phyloP scores from a whole-genome alignment of 2,888 invertebrate species.

The Acrocera orbiculus region DNA sequence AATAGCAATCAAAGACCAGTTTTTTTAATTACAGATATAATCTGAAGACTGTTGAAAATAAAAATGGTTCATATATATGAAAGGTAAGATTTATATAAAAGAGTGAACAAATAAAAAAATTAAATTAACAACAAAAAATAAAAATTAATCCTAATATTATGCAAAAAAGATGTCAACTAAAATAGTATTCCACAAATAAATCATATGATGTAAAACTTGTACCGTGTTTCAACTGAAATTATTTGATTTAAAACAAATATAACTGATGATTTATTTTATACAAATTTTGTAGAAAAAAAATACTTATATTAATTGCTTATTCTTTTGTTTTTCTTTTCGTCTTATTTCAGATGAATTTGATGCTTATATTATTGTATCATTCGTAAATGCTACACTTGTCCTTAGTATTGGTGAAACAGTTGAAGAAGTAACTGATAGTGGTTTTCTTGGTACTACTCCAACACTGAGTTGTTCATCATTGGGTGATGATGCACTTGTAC shows the following conservation, averaged over 20 bases:
- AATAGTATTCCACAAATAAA: too few species aligned
- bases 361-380: constrained; percentile 99
- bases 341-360: constrained; percentile 89
- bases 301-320: background rate
- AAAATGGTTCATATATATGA: background rate
- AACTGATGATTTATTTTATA: constrained; percentile 8
- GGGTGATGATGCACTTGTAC: constrained; percentile 94
- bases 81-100: background rate
- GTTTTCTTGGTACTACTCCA: constrained; percentile 95
- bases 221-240: constrained; percentile 46
- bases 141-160: background rate
- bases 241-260: constrained; percentile 33
- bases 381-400: constrained; percentile 93
- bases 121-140: constrained; percentile 1
- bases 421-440: constrained; percentile 99
- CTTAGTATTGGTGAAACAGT: constrained; percentile 99
- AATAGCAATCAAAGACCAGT: constrained; percentile 82
- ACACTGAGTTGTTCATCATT: constrained; percentile 96
- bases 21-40: constrained; percentile 63
- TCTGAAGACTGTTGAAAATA: constrained; percentile 15
- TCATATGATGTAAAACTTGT: constrained; percentile 18
- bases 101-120: background rate
- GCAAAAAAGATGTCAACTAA: background rate
- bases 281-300: constrained; percentile 1
- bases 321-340: constrained; percentile 1